A percentile compares a stretch with the other conserved stretches of the same genome.
phyloP scores from a whole-genome alignment of 2,113 vertebrate genomes.

The Ovis canadensis region DNA sequence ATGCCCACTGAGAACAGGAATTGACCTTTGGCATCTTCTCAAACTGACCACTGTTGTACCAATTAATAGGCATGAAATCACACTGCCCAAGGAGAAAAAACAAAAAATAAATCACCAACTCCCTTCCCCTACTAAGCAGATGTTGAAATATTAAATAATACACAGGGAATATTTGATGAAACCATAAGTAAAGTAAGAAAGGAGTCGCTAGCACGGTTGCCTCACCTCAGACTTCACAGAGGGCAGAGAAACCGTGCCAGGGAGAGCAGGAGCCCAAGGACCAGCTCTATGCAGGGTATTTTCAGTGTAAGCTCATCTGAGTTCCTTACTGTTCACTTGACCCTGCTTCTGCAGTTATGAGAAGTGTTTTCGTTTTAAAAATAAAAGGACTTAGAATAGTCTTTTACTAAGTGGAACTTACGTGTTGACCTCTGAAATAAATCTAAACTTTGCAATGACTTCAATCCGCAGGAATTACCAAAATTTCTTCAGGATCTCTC shows the following conservation, averaged over 20 bases:
- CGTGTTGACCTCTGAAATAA: neutral
- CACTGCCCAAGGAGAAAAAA: slow-evolving; percentile 48
- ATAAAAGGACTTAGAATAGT: slow-evolving; percentile 22
- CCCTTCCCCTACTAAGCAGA: slow-evolving; percentile 44
- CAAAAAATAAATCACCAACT: slow-evolving; percentile 75
- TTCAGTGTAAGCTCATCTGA: slow-evolving; percentile 58
- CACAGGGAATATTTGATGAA: slow-evolving; percentile 51
- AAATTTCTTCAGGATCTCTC: slow-evolving; percentile 96
- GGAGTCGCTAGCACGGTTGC: neutral
- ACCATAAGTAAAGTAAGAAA: slow-evolving; percentile 33
- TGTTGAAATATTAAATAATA: slow-evolving; percentile 67
- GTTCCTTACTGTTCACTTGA: slow-evolving; percentile 61
- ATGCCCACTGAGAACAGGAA: neutral
- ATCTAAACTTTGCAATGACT: slow-evolving; percentile 47
- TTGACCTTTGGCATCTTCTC: slow-evolving; percentile 62
- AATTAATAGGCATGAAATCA: slow-evolving; percentile 71
- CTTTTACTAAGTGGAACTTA: neutral
- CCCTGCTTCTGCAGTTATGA: neutral
- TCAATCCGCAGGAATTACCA: slow-evolving; percentile 88
- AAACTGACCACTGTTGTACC: slow-evolving; percentile 60
- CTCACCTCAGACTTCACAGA: neutral
- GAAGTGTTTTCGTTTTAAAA: slow-evolving; percentile 45
- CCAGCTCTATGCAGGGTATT: slow-evolving; percentile 39
- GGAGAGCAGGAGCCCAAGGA: slow-evolving; percentile 9
- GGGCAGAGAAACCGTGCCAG: neutral